Evolutionary conservation across 2,797 vertebrate genomes (phyloP), one percentile per base, ranked within the genome.

Genomic region (Presbytis comata): DNA sequence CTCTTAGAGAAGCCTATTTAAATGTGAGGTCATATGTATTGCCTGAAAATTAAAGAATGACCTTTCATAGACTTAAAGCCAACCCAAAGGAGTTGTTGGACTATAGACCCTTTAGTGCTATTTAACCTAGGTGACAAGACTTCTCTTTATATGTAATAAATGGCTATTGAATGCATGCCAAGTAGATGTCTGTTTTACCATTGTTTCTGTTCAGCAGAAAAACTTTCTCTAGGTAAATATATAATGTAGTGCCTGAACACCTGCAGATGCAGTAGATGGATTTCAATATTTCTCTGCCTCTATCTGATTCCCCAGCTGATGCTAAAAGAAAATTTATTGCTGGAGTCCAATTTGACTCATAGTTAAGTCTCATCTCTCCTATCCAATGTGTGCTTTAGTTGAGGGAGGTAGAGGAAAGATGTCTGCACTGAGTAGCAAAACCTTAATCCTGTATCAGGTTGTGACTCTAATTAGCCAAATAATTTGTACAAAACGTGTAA

Each of bases 121-220:
- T 92, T 95, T 89, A 92, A 85, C 11, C 12, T 26, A 84, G 39
- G 91, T 84, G n/a, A 81, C 70, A 92, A 95, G 28, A 59, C 8
- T 86, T 67, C 11, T 21, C 26, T 78, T 92, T 87, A 74, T 91
- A 79, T 83, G 24, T 28, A 84, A 55, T 92, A 64, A 95, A 78
- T 81, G 79, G 95, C 13, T 70, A 57, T 79, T 79, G 83, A 97
- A 94, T 86, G 59, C n/a, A 94, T 94, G 82, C 30, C 30, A 67
- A 70, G 1, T 36, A 95, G 4, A 30, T 76, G 30, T 88, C 36
- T 84, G 21, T 53, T 95, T 93, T 57, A 72, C 9, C n/a, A 30
- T 75, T 90, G 78, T 94, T 96, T 57, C 33, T 70, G 44, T 44
- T 97, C 57, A 93, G 30, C 64, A 64, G 78, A 88, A 96, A 96